These are phyloP conservation scores for Drosophila pseudoananassae DNA, from an alignment of 1,140 invertebrate species.

Conservation along the genomic window DNA sequence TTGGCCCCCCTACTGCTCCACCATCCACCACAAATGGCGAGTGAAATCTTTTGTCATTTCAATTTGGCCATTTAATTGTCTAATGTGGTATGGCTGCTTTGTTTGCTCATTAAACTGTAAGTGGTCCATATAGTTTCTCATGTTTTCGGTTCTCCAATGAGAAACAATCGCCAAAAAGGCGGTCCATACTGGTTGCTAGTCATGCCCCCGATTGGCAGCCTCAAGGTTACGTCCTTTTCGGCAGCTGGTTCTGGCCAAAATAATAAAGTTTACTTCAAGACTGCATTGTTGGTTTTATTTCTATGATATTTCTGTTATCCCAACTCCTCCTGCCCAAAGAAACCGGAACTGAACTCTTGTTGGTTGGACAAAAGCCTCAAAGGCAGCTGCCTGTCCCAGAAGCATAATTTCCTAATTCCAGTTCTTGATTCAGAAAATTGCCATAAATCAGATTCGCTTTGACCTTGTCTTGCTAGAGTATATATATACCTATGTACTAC, in stretches of 20 bases:
- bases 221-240: conserved; percentile 53
- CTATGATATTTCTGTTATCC: background rate
- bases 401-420: conserved; percentile 31
- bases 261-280: conserved; percentile 8
- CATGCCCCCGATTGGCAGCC: conserved; percentile 23
- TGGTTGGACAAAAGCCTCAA: conserved; percentile 6
- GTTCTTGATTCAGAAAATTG: conserved; percentile 65
- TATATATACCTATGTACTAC: too few species aligned
- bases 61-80: conserved; percentile 67
- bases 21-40: conserved; percentile 29
- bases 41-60: conserved; percentile 73
- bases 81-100: conserved; percentile 56
- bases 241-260: conserved; percentile 15
- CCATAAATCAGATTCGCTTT: conserved; percentile 62
- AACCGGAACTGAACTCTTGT: conserved; percentile 29
- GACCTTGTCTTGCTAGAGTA: conserved; percentile 53
- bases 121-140: conserved; percentile 62
- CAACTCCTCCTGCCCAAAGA: conserved; percentile 1
- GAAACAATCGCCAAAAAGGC: conserved; percentile 13
- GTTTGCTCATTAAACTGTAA: conserved; percentile 74
- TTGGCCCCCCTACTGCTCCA: background rate
- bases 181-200: conserved; percentile 1
- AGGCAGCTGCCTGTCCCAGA: conserved; percentile 36
- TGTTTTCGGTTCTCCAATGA: conserved; percentile 21
- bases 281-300: conserved; percentile 5